Conservation (phyloP, 2,888 invertebrate species). For the Apeira syringaria region DNA sequence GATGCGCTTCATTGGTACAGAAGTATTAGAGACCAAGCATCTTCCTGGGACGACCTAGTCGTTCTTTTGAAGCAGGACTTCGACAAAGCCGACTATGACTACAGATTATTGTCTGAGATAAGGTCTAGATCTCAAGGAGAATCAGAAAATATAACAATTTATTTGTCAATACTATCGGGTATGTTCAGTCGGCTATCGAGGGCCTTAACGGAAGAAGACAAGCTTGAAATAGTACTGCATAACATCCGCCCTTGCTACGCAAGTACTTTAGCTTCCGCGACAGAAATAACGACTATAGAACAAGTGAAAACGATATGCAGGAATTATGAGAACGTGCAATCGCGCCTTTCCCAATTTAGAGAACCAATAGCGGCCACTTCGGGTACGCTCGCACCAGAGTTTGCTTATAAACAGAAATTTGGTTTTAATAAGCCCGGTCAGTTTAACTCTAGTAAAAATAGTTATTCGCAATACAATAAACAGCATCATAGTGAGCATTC, state of each 20-base stretch:
- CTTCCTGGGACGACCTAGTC: background rate
- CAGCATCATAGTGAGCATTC: too few relatives aligned
- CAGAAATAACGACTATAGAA: background rate
- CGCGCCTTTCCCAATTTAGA: background rate
- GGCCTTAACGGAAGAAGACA: too few relatives aligned
- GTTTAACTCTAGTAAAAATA: too few relatives aligned
- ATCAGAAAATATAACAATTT: constrained; percentile 26
- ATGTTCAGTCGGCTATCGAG: constrained; percentile 25
- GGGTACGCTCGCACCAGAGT: constrained; percentile 23
- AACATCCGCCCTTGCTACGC: constrained; percentile 23
- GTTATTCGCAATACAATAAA: too few relatives aligned
- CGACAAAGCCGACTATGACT: constrained; percentile 22
- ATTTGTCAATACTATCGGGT: constrained; percentile 29
- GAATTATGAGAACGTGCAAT: background rate
- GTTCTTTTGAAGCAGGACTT: constrained; percentile 15
- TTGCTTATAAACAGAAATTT: constrained; percentile 5
- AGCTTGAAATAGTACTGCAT: too few relatives aligned
- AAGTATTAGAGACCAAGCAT: background rate
- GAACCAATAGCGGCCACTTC: background rate
- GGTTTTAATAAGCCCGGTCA: too few relatives aligned
- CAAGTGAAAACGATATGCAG: background rate
- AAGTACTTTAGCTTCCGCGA: background rate
- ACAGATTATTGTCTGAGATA: constrained; percentile 20
- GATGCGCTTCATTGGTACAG: background rate
- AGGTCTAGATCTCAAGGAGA: constrained; percentile 26